Evolutionary conservation across 2,797 vertebrate species (phyloP).

Genomic region (Steatocranus sp.): DNA sequence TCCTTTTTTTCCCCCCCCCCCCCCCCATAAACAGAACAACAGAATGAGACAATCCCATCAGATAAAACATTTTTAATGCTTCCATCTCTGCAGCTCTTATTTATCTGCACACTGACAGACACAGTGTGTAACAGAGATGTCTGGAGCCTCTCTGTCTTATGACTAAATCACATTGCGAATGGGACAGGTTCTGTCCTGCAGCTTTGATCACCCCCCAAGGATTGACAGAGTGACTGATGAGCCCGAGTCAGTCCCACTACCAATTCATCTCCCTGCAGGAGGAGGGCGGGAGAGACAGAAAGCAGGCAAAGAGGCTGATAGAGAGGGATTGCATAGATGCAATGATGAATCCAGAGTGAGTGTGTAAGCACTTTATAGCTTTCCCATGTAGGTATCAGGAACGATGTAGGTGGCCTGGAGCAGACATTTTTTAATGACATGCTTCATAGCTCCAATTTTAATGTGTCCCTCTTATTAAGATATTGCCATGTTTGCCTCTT

Average conservation of each 20-base stretch:
- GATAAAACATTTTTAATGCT: not conserved
- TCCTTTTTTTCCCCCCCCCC: no score
- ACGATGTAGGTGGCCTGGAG: conserved; percentile 10
- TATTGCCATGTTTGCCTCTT: conserved; percentile 39
- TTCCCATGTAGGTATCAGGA: conserved; percentile 2
- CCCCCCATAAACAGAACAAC: not conserved
- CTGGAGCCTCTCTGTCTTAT: conserved; percentile 22
- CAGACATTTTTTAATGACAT: conserved; percentile 48
- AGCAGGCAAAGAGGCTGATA: not conserved
- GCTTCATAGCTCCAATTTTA: conserved; percentile 56
- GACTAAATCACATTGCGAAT: conserved; percentile 39
- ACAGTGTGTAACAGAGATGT: conserved; percentile 3
- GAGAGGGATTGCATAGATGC: not conserved
- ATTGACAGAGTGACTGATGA: conserved; percentile 44
- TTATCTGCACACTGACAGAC: conserved; percentile 38
- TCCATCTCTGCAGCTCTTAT: conserved; percentile 1
- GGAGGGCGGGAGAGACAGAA: not conserved
- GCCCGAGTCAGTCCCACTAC: not conserved
- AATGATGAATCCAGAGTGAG: conserved; percentile 16
- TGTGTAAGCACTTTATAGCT: conserved; percentile 3
- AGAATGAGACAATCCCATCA: conserved; percentile 3
- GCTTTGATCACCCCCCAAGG: conserved; percentile 43
- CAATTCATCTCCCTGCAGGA: conserved; percentile 11
- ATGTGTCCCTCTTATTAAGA: conserved; percentile 53
- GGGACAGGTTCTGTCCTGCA: conserved; percentile 11